Conservation (phyloP, 2,113 vertebrate genomes). For the Tachysurus fulvidraco region DNA sequence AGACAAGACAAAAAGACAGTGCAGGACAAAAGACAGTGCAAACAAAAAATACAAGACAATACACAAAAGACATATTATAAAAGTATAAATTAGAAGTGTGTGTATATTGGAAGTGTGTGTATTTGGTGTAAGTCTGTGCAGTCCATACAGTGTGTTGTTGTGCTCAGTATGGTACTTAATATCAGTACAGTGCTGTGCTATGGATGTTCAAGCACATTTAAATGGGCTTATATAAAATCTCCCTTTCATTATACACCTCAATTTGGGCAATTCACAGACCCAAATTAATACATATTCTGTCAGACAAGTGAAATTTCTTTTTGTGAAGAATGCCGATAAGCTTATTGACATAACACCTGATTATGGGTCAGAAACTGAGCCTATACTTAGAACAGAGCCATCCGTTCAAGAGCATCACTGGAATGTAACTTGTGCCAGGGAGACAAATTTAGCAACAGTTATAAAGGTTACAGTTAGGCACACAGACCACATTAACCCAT, state of each 20-base stretch:
- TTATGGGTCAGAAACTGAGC: constrained; percentile 37
- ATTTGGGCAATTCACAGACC: background rate
- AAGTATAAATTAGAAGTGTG: too few relatives aligned
- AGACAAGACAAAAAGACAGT: too few relatives aligned
- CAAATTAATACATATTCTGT: background rate
- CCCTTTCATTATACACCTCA: background rate
- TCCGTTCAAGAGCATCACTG: constrained; percentile 29
- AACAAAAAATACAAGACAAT: too few relatives aligned
- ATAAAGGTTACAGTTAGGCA: constrained; percentile 49
- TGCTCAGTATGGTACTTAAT: background rate
- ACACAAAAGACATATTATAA: too few relatives aligned
- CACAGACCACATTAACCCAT: background rate
- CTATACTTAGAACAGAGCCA: constrained; percentile 44
- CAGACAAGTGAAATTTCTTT: constrained; percentile 1
- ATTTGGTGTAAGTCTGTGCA: too few relatives aligned
- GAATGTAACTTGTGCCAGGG: constrained; percentile 29
- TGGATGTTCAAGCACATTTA: background rate
- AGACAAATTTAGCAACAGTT: constrained; percentile 47
- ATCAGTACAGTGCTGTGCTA: background rate
- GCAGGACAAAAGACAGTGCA: too few relatives aligned
- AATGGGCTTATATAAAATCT: background rate
- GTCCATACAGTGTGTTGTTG: too few relatives aligned
- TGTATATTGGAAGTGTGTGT: too few relatives aligned
- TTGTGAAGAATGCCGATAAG: constrained; percentile 8
- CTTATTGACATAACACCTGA: constrained; percentile 9